Evolutionary conservation across 2,797 vertebrate genomes (phyloP), one percentile per base, ranked within the genome.

Genomic region (Australoheros facetus): DNA sequence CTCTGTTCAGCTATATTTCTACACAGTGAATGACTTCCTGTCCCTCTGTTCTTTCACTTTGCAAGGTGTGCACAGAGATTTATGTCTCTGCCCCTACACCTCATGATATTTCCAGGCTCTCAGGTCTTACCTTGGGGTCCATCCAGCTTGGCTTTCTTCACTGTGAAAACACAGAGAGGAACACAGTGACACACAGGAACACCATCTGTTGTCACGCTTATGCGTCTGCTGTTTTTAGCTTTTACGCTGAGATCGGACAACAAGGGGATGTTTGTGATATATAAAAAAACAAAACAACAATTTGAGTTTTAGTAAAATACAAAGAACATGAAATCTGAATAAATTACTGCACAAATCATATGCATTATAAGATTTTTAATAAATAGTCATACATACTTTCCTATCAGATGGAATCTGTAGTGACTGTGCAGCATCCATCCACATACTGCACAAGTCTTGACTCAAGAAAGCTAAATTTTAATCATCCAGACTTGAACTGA

Each of bases 91-190:
- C 42, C 62, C 21, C 54, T 37, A 26, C 58, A 56, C 26, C 56
- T 79, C 39, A 77, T 85, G 79, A 79, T 87, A 84, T 75, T 87
- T 89, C 80, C 78, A 82, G 82, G 32, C 78, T 80, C 73, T 62
- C 83, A 78, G 79, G 72, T 88, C 97, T 97, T 94, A 99, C 98
- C 98, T 96, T 98, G 98, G 81, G 97, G 94, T 91, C 98, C 98
- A 72, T 99, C 98, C 85, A 98, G 97, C 92, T 98, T 98, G 94
- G 98, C 98, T 96, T 99, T 99, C 95, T 99, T 99, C 94, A 99
- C 98, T 99, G 96, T 57, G 77, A 90, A 93, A 88, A 90, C 92
- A 90, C 91, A 94, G 82, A 91, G 89, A 91, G 86, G 89, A 80
- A 91, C 80, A 94, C 69, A 83, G 87, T 93, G 85, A 95, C 86